These are phyloP conservation scores for Typhlichthys subterraneus DNA, from an alignment of 2,797 vertebrate genomes.

Conservation along the genomic window DNA sequence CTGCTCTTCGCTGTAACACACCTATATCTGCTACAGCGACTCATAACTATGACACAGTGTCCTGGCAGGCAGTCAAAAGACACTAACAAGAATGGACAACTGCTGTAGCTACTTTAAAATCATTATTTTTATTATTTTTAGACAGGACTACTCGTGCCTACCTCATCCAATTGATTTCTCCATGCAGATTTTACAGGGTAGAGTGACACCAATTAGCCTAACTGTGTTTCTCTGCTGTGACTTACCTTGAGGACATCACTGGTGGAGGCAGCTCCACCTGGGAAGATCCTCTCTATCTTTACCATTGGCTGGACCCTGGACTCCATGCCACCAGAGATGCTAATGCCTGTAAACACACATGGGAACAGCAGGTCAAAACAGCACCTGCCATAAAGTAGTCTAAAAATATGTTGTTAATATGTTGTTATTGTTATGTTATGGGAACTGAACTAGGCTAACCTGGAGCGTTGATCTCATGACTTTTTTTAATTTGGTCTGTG, in stretches of 20 bases:
- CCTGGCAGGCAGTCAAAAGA: constrained; percentile 25
- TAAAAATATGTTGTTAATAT: neutral
- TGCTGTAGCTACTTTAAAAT: constrained; percentile 1
- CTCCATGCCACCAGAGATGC: constrained; percentile 94
- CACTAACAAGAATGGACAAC: constrained; percentile 1
- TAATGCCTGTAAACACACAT: constrained; percentile 83
- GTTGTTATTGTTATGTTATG: no score
- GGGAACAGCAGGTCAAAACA: neutral
- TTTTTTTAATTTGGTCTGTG: constrained; percentile 16
- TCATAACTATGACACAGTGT: constrained; percentile 33
- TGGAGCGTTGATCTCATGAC: constrained; percentile 6
- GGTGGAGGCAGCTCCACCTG: constrained; percentile 91
- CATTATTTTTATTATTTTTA: neutral
- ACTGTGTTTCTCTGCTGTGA: neutral
- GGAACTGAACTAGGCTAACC: neutral
- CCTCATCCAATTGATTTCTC: neutral
- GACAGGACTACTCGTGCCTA: neutral
- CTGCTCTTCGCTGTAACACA: constrained; percentile 38
- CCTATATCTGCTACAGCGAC: constrained; percentile 23
- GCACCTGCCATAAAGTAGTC: neutral
- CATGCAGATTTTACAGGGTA: neutral
- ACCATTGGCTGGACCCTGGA: constrained; percentile 92
- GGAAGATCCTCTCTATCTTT: constrained; percentile 96
- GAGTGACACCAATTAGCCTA: no score
- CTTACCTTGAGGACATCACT: constrained; percentile 88